Evolutionary conservation across 2,888 invertebrate genomes (phyloP), one percentile per base, ranked within the genome.

Genomic region (Sinhomidia bicolor): DNA sequence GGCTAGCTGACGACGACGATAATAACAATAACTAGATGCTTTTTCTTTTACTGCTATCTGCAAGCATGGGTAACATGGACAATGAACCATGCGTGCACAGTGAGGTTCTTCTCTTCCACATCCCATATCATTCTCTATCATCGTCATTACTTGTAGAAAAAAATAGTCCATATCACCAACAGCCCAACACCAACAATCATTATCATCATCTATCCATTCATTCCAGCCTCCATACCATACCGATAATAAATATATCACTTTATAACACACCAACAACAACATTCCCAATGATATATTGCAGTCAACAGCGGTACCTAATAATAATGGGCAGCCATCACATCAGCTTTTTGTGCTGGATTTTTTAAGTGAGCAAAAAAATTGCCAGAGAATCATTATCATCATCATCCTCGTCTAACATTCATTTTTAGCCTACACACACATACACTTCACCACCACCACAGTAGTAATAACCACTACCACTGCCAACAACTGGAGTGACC

Each of bases 61-160:
- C n/a, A n/a, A n/a, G 47, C 44, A 81, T 79, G 88, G 82, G 57
- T 88, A 78, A 79, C 65, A 84, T 88, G 88, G 88, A 88, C 88
- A 88, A 88, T 88, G 88, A 88, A 88, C 88, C 83, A 88, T 80
- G 78, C 29, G 60, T 60, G 60, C 60, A 29, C 23, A 57, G 32
- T 57, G 32, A 23, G 74, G 41, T 36, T 36, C 68, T 51, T 47
- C 47, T 44, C 74, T 74, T 47, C 26, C n/a, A n/a, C n/a, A n/a
- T 23, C 26, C 51, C 47, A 47, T 44, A 17, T 20, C 36, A 23
- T 47, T 12, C n/a, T n/a, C n/a, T n/a, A 74, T 44, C 47, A 51
- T 65, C 44, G 44, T 41, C 74, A 23, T 74, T 23, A 41, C 41
- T 41, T n/a, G n/a, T n/a, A n/a, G n/a, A n/a, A n/a, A n/a, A n/a